Conservation (phyloP, 2,888 invertebrate genomes). For the Eupithecia tripunctaria region DNA sequence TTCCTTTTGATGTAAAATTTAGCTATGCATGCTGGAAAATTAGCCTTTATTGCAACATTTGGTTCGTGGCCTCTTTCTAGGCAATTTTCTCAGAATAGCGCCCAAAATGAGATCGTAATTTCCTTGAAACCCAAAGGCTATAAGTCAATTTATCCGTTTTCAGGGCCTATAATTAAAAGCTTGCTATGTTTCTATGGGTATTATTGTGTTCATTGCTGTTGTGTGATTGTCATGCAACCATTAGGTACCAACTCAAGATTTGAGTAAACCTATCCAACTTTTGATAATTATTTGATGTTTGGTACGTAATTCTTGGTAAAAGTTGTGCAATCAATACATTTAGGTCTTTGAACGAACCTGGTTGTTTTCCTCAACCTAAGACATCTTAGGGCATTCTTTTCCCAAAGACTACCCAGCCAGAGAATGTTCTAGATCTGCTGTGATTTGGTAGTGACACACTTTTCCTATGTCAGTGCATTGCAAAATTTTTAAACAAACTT, state of each 20-base stretch:
- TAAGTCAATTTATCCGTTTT: constrained; percentile 17
- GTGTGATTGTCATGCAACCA: constrained; percentile 1
- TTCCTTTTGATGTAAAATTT: constrained; percentile 64
- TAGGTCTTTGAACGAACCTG: neutral
- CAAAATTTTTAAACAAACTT: neutral
- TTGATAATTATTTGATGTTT: neutral
- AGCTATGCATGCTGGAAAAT: constrained; percentile 67
- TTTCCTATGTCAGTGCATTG: constrained; percentile 16
- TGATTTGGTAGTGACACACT: constrained; percentile 23
- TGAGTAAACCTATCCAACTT: neutral
- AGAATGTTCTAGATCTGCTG: constrained; percentile 71
- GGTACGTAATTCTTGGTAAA: neutral
- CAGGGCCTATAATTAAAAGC: neutral
- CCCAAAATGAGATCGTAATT: constrained; percentile 50
- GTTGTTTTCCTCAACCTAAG: constrained; percentile 32
- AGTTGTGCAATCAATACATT: neutral
- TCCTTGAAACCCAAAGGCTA: constrained; percentile 40
- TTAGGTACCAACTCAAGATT: neutral
- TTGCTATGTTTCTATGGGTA: neutral
- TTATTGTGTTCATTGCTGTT: constrained; percentile 8
- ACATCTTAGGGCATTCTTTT: constrained; percentile 10
- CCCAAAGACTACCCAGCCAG: constrained; percentile 35
- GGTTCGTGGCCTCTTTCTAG: constrained; percentile 76
- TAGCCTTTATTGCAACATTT: constrained; percentile 64
- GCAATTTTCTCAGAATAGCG: constrained; percentile 69